A percentile compares a stretch with the other conserved stretches of the same genome.
phyloP scores from a whole-genome alignment of 1,140 invertebrate genomes.

The Portunus trituberculatus region DNA sequence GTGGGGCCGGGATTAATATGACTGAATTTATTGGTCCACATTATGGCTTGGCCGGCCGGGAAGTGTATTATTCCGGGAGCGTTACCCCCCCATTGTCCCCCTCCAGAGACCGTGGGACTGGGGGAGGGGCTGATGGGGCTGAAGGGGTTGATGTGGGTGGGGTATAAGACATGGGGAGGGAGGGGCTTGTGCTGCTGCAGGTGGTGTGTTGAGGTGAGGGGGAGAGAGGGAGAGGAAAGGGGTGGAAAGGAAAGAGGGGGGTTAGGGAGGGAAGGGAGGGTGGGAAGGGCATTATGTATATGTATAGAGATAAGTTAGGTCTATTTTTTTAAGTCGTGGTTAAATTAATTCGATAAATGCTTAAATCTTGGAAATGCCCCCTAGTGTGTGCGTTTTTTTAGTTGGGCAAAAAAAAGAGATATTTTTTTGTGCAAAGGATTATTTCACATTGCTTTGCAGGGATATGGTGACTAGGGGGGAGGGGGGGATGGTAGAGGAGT shows the following conservation, averaged over 20 bases:
- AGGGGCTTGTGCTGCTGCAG: not conserved
- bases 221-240: not conserved
- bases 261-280: not conserved
- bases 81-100: not conserved
- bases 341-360: constrained; percentile 54
- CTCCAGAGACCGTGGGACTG: not conserved
- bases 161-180: not conserved
- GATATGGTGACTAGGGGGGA: too few species aligned
- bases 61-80: constrained; percentile 45
- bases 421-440: not conserved
- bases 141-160: not conserved
- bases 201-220: not conserved
- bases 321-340: constrained; percentile 30
- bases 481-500: not conserved
- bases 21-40: constrained; percentile 50
- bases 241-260: not conserved
- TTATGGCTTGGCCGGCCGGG: constrained; percentile 26
- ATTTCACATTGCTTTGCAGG: not conserved
- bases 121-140: not conserved
- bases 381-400: not conserved
- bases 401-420: not conserved
- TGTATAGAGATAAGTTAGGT: constrained; percentile 14
- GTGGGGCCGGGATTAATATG: constrained; percentile 49
- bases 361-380: not conserved
- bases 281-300: not conserved